Base-by-base conservation (phyloP, 2,888 invertebrate species). In the Metalampra italica region DNA sequence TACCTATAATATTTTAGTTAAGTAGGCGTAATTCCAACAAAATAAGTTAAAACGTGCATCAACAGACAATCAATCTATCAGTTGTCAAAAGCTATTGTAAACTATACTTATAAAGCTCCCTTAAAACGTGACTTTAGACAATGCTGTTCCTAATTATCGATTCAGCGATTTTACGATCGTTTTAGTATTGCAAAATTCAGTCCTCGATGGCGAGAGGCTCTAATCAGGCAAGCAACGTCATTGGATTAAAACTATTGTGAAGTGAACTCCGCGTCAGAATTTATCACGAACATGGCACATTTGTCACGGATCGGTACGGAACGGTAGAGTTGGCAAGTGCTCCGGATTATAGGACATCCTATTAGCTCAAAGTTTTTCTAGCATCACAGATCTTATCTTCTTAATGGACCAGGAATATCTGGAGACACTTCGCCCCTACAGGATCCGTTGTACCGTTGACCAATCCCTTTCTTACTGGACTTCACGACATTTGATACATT, bases 61-160 rank as follows among this genome's bases (percentile, higher is more conserved):
- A 36, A 41, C 32, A 47, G 53, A 47, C 50, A 69, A 72, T 74
- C 71, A 70, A 72, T 71, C 62, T 56, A 68, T 74, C 73, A 70
- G 56, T 61, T 68, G 72, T 75, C 73, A 71, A 67, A 69, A 66
- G 64, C 60, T 60, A 60, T 52, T 51, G 52, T 49, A 53, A 63
- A 64, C 42, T 43, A 49, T 45, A 49, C 40, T 49, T 47, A 49
- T 49, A 45, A 13, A 48, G 49, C 42, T 46, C 54, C 53, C 56
- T 57, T 56, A 56, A 59, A 75, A 66, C 82, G 82, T 83, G 82
- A 82, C 79, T 76, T 29, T 34, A 62, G 56, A 71, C 75, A 75
- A 74, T 71, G 69, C 60, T 52, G 53, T 53, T 57, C 51, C 65
- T 75, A 78, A 79, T 80, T 80, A 79, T 70, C 67, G 62, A 78